These are phyloP conservation scores for Aspidapion aeneum DNA, from an alignment of 2,888 invertebrate species.

Conservation along the genomic window DNA sequence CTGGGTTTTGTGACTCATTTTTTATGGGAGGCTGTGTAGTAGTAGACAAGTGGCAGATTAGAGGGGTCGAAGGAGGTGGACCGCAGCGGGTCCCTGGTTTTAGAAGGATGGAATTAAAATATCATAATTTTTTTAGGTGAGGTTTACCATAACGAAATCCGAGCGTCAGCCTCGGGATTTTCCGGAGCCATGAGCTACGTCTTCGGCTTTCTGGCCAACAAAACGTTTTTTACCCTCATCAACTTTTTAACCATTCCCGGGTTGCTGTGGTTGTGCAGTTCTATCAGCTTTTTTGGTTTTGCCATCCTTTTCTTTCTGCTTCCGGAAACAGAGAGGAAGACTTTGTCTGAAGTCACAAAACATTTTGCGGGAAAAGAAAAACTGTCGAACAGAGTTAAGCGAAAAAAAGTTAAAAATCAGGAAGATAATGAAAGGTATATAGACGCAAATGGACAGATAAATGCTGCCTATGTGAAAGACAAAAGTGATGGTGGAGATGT, in stretches of 20 bases:
- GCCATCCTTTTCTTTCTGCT: slow-evolving; percentile 62
- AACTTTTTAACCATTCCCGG: slow-evolving; percentile 62
- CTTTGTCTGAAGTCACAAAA: slow-evolving; percentile 65
- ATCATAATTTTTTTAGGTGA: slow-evolving; percentile 68
- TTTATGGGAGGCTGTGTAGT: no score
- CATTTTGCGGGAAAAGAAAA: slow-evolving; percentile 57
- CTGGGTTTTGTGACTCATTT: no score
- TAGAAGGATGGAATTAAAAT: no score
- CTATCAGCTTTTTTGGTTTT: slow-evolving; percentile 61
- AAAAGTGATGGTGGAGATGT: no score
- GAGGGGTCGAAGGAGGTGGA: no score
- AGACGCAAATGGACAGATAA: background rate
- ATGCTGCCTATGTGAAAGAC: background rate
- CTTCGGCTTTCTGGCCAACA: slow-evolving; percentile 72
- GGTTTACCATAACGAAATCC: slow-evolving; percentile 65
- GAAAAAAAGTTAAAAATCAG: background rate
- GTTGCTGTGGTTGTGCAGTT: slow-evolving; percentile 67
- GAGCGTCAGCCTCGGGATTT: slow-evolving; percentile 69
- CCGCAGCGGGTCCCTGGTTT: no score
- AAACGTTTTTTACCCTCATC: slow-evolving; percentile 66
- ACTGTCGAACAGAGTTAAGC: background rate
- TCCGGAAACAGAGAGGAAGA: slow-evolving; percentile 82
- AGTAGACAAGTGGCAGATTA: no score
- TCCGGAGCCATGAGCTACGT: slow-evolving; percentile 72
- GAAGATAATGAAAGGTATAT: no score